These are phyloP conservation scores for Apotomis betuletana DNA, from an alignment of 2,888 invertebrate genomes.

Conservation along the genomic window DNA sequence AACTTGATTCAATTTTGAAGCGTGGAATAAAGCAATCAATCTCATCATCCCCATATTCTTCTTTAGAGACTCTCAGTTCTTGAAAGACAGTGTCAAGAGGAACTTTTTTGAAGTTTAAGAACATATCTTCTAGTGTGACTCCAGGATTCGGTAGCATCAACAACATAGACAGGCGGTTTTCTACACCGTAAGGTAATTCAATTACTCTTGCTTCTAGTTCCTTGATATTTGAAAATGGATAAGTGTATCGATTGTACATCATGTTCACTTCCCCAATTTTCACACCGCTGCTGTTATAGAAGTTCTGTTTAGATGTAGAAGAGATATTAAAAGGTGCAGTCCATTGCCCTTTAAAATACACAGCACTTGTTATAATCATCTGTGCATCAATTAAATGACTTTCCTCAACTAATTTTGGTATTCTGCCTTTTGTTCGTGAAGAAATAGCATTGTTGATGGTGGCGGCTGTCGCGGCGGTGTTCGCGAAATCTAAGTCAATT, in stretches of 20 bases:
- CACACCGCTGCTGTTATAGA: conserved; percentile 81
- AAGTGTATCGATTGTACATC: conserved; percentile 87
- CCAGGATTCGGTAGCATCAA: conserved; percentile 85
- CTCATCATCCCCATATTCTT: conserved; percentile 84
- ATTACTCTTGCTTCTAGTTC: conserved; percentile 84
- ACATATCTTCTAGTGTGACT: conserved; percentile 77
- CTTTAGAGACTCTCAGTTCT: conserved; percentile 73
- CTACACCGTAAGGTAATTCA: conserved; percentile 87
- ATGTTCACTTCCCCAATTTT: conserved; percentile 86
- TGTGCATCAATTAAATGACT: conserved; percentile 76
- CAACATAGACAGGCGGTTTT: conserved; percentile 84
- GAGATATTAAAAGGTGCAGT: conserved; percentile 84
- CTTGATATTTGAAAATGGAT: conserved; percentile 83
- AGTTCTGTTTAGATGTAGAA: conserved; percentile 79
- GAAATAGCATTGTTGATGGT: conserved; percentile 61
- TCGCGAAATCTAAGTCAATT: conserved; percentile 58
- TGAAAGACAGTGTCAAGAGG: conserved; percentile 79
- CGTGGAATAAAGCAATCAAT: conserved; percentile 86
- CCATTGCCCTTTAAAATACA: conserved; percentile 90
- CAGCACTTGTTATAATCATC: conserved; percentile 86
- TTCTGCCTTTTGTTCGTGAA: conserved; percentile 65
- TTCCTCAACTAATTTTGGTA: conserved; percentile 60
- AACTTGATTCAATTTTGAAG: conserved; percentile 83
- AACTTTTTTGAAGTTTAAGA: conserved; percentile 74
- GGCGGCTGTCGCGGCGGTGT: conserved; percentile 54